A percentile compares a stretch with the other conserved stretches of the same genome.
Evolutionary conservation across 2,888 invertebrate species (phyloP).

Genomic region (Atethmia centrago): DNA sequence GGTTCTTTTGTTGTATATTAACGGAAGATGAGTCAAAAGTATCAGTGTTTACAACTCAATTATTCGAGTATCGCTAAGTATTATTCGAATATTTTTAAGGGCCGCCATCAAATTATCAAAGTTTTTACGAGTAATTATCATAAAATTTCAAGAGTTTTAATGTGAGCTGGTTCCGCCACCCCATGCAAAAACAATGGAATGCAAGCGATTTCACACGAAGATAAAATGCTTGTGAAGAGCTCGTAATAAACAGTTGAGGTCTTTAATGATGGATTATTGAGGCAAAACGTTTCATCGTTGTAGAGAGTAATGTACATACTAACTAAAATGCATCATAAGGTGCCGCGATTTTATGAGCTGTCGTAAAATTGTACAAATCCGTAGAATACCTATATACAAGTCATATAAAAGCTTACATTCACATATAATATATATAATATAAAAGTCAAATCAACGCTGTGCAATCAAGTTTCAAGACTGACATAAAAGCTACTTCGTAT

Average conservation of each 20-base stretch:
- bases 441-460: slow-evolving; percentile 15
- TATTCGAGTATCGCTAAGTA: slow-evolving; percentile 22
- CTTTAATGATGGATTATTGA: slow-evolving; percentile 59
- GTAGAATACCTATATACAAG: background rate
- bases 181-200: slow-evolving; percentile 69
- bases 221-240: slow-evolving; percentile 72
- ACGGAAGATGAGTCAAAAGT: slow-evolving; percentile 48
- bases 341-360: slow-evolving; percentile 23
- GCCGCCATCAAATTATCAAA: slow-evolving; percentile 5
- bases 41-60: slow-evolving; percentile 43
- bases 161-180: slow-evolving; percentile 60
- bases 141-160: slow-evolving; percentile 14
- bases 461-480: slow-evolving; percentile 9
- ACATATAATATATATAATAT: slow-evolving; percentile 5
- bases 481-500: slow-evolving; percentile 28
- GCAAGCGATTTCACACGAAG: slow-evolving; percentile 73
- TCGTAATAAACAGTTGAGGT: slow-evolving; percentile 58
- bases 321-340: slow-evolving; percentile 25
- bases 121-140: slow-evolving; percentile 16
- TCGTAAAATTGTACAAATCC: slow-evolving; percentile 36
- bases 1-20: slow-evolving; percentile 29
- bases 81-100: slow-evolving; percentile 3
- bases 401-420: background rate
- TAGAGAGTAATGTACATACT: slow-evolving; percentile 38
- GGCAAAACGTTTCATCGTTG: slow-evolving; percentile 48